Evolutionary conservation across 2,113 vertebrate species (phyloP).

Genomic region (Diphyllodes magnificus): DNA sequence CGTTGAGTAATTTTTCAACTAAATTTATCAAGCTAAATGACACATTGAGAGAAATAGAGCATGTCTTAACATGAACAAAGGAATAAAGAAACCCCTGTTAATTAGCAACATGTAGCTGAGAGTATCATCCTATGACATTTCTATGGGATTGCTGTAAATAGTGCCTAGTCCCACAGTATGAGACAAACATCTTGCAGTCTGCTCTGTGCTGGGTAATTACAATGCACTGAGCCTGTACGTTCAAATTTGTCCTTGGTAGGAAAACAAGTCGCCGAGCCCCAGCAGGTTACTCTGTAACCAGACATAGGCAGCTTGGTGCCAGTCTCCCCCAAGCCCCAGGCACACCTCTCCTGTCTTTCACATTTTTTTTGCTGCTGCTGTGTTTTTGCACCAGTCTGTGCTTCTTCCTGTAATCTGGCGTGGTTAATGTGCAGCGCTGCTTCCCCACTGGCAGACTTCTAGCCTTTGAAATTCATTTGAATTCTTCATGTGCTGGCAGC

Average conservation of each 20-base stretch:
- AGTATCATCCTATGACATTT: background rate
- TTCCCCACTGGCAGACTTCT: background rate
- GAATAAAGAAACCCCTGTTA: background rate
- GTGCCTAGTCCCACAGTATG: background rate
- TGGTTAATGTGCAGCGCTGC: rapidly evolving
- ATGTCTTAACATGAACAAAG: background rate
- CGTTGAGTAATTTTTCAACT: background rate
- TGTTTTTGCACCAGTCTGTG: background rate
- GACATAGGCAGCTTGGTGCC: background rate
- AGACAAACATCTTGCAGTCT: background rate
- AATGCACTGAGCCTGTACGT: background rate
- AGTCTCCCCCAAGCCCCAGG: background rate
- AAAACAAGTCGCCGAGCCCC: background rate
- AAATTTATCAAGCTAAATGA: background rate
- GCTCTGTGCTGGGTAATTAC: background rate
- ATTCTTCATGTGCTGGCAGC: background rate
- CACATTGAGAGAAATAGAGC: background rate
- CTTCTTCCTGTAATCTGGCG: background rate
- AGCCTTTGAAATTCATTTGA: background rate
- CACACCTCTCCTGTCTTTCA: background rate
- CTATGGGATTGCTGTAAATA: background rate
- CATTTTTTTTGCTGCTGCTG: background rate
- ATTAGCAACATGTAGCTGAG: background rate
- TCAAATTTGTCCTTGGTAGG: background rate
- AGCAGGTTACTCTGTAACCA: background rate